Evolutionary conservation across 2,888 invertebrate species (phyloP).

Genomic region (Athripsodes cinereus): DNA sequence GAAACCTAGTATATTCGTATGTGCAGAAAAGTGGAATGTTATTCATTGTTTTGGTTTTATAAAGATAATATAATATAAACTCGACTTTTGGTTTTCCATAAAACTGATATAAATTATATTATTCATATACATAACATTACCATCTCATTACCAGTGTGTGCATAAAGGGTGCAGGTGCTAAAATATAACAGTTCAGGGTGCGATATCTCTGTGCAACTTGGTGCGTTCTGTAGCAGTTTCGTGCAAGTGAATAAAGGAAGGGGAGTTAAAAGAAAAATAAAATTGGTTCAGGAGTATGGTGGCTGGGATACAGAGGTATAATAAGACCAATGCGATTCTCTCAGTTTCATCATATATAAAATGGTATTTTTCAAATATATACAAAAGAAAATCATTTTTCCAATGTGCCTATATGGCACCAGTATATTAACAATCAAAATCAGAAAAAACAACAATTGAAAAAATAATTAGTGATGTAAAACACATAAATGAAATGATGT

Average conservation of each 20-base stretch:
- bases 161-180: slow-evolving; percentile 28
- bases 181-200: slow-evolving; percentile 23
- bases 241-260: slow-evolving; percentile 20
- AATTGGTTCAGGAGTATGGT: background rate
- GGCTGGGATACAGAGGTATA: background rate
- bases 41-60: too few species aligned
- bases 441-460: too few species aligned
- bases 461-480: too few species aligned
- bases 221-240: slow-evolving; percentile 28
- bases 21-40: too few species aligned
- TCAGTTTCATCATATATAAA: too few species aligned
- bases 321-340: slow-evolving; percentile 27
- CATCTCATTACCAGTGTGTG: slow-evolving; percentile 28
- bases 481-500: too few species aligned
- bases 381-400: too few species aligned
- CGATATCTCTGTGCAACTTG: slow-evolving; percentile 25
- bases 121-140: slow-evolving; percentile 23
- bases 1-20: too few species aligned
- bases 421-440: too few species aligned
- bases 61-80: too few species aligned
- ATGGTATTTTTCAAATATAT: too few species aligned
- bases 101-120: background rate
- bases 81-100: background rate
- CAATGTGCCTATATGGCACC: too few species aligned
- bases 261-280: background rate